Percentiles rank a stretch among this genome's conserved stretches.
Evolutionary conservation across 1,140 invertebrate species (phyloP).

Genomic region (Drosophila pseudoananassae): DNA sequence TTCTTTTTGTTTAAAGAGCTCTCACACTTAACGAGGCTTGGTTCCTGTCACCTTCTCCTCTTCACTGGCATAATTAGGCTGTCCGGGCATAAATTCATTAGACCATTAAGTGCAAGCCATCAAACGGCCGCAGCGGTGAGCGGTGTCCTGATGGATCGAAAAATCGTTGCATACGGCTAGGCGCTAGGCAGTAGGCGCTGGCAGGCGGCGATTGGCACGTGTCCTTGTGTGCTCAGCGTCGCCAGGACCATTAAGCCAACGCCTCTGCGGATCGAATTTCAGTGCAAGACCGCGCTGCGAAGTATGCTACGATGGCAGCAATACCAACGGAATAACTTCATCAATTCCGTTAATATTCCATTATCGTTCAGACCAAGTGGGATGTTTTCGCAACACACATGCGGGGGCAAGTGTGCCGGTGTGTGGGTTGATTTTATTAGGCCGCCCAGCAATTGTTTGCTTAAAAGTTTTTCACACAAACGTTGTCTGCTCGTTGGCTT

Average conservation of each 20-base stretch:
- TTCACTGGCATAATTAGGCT: constrained; percentile 42
- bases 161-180: constrained; percentile 49
- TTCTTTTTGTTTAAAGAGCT: neutral
- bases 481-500: constrained; percentile 41
- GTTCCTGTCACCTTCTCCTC: neutral
- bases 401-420: neutral
- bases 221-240: constrained; percentile 39
- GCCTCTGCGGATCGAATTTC: constrained; percentile 55
- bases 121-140: constrained; percentile 11
- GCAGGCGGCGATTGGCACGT: constrained; percentile 30
- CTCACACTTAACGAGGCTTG: neutral
- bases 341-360: constrained; percentile 54
- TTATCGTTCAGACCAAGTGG: constrained; percentile 32
- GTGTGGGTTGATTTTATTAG: constrained; percentile 70
- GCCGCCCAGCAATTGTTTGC: constrained; percentile 70
- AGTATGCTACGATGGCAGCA: constrained; percentile 27
- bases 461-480: constrained; percentile 74
- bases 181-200: constrained; percentile 28
- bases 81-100: constrained; percentile 55
- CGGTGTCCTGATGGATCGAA: constrained; percentile 22
- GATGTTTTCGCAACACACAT: neutral
- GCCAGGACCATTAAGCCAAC: constrained; percentile 56
- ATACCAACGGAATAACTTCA: constrained; percentile 47
- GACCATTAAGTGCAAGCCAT: constrained; percentile 56
- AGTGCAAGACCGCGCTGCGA: constrained; percentile 43